Evolutionary conservation across 2,113 vertebrate genomes (phyloP).

Genomic region (Cynoglossus semilaevis): DNA sequence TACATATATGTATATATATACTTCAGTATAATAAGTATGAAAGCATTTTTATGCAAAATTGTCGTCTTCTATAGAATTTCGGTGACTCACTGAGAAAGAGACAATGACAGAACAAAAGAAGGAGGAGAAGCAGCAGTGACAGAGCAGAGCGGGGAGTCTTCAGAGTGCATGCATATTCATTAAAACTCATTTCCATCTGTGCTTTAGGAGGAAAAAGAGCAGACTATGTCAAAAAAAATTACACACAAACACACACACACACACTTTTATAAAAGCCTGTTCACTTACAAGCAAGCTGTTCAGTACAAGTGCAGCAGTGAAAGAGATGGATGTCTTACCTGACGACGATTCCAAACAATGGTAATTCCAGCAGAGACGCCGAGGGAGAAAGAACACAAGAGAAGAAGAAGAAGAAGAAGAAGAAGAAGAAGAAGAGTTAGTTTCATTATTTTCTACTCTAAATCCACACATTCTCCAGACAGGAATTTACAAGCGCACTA

Average conservation of each 20-base stretch:
- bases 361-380: conserved; percentile 2
- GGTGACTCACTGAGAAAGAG: conserved; percentile 42
- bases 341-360: conserved; percentile 37
- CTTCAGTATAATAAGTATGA: no score
- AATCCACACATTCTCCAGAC: neutral
- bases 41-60: no score
- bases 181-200: conserved; percentile 56
- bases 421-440: conserved; percentile 22
- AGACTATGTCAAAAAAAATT: conserved; percentile 12
- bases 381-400: conserved; percentile 14
- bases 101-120: conserved; percentile 34
- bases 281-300: conserved; percentile 43
- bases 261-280: conserved; percentile 26
- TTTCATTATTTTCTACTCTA: conserved; percentile 4
- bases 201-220: conserved; percentile 37
- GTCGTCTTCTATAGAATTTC: conserved; percentile 15
- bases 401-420: conserved; percentile 12
- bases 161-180: conserved; percentile 67
- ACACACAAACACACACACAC: conserved; percentile 7
- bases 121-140: conserved; percentile 43
- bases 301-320: conserved; percentile 32
- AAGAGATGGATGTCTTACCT: conserved; percentile 54
- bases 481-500: no score
- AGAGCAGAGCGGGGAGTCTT: conserved; percentile 38
- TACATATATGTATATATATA: no score